These are phyloP conservation scores for Chamaetylas fuelleborni DNA, from an alignment of 2,113 vertebrate genomes.

Conservation along the genomic window DNA sequence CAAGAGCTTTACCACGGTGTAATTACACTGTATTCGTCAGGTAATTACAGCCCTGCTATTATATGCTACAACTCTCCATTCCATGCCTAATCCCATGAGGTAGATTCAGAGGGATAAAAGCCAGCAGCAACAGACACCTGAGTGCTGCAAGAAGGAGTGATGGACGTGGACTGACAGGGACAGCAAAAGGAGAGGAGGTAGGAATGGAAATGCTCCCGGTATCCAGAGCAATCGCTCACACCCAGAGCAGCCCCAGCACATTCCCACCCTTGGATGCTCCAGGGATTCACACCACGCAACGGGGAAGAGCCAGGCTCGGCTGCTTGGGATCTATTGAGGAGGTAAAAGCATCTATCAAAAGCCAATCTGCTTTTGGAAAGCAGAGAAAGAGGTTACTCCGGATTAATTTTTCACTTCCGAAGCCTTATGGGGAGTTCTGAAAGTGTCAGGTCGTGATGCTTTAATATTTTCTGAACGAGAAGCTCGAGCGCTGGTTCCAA, in stretches of 20 bases:
- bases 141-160: not conserved
- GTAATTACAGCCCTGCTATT: conserved; percentile 43
- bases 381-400: conserved; percentile 7
- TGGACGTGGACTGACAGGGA: not conserved
- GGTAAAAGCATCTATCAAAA: conserved; percentile 10
- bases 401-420: conserved; percentile 46
- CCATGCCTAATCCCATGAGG: not conserved
- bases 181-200: not conserved
- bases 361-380: conserved; percentile 14
- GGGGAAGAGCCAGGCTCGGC: not conserved
- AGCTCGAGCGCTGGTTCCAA: not conserved
- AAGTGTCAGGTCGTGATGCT: not conserved
- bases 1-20: not conserved
- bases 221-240: accelerated
- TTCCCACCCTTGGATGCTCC: not conserved
- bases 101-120: not conserved
- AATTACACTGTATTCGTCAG: not conserved
- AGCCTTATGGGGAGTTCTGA: not conserved
- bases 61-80: not conserved
- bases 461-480: not conserved
- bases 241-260: not conserved
- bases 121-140: not conserved
- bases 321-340: not conserved
- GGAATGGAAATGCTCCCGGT: not conserved
- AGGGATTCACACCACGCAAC: accelerated